Base-by-base conservation (phyloP, 2,888 invertebrate genomes). In the Philhelius pedissequus region DNA sequence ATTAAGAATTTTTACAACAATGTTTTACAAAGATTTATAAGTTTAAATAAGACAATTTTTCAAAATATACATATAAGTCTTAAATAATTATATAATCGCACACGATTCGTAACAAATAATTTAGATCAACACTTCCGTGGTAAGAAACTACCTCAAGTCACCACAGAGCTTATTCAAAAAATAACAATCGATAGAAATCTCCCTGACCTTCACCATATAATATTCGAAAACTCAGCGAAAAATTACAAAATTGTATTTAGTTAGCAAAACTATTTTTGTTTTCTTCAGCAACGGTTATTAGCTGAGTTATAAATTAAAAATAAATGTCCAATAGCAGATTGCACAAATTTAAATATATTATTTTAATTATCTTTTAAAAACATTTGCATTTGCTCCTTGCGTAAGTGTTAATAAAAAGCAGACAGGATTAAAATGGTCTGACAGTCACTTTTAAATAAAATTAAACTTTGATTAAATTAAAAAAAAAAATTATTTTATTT, bases 401-500 rank as follows among this genome's bases (percentile, higher is more conserved):
- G n/a, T 45, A 45, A 20, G 20, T 45, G 45, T 11, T 13, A 20
- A 45, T 25, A 22, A 20, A 13, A 43, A 15, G 20, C 11, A 2
- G 38, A 45, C 20, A 20, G 43, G 7, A 7, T 13, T 48, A 22
- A 3, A 35, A 22, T 11, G 4, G 15, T 30, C 18, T 2, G 11
- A 15, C 1, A 62, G 0, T 0, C 27, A 62, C 43, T 48, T 27
- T 22, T 1, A 22, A 45, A 5, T n/a, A 25, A 48, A 48, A 22
- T 6, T 2, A 30, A 45, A 45, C 45, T 22, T 11, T 54, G 5
- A 54, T 25, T 15, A 40, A n/a, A 18, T 20, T 45, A 9, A 32
- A 64, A 2, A 48, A 48, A 48, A 22, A 22, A 6, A n/a, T 25
- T n/a, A n/a, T n/a, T n/a, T 32, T 43, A 69, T 64, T 83, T 84